A percentile compares a stretch with the other conserved stretches of the same genome.
Conservation (phyloP, 2,797 vertebrate genomes). For the Notolepis coatsorum region DNA sequence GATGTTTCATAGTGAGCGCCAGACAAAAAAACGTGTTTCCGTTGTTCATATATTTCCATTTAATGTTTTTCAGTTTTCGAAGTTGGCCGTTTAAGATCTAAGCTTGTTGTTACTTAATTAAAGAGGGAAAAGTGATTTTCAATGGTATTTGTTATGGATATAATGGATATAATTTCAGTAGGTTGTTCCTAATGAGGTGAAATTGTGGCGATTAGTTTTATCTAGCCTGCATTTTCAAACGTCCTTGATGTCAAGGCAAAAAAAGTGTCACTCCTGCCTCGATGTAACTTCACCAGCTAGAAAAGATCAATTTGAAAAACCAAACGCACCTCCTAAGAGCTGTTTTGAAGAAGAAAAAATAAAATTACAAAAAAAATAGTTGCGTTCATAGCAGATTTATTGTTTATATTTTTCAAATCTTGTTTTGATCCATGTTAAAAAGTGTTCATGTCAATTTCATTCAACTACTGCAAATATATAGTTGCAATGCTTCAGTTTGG, state of each 20-base stretch:
- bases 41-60: slow-evolving; percentile 63
- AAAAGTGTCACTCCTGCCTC: slow-evolving; percentile 47
- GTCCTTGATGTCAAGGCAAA: slow-evolving; percentile 56
- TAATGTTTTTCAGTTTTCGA: slow-evolving; percentile 62
- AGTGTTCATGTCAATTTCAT: slow-evolving; percentile 31
- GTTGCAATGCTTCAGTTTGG: slow-evolving; percentile 56
- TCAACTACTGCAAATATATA: slow-evolving; percentile 47
- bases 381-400: slow-evolving; percentile 21
- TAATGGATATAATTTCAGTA: slow-evolving; percentile 64
- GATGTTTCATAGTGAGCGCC: slow-evolving; percentile 50
- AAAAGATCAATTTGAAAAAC: slow-evolving; percentile 43
- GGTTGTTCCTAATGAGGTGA: slow-evolving; percentile 62
- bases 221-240: slow-evolving; percentile 70
- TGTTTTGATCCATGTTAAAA: slow-evolving; percentile 37
- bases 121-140: slow-evolving; percentile 58
- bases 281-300: slow-evolving; percentile 59
- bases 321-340: slow-evolving; percentile 37
- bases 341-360: slow-evolving; percentile 48
- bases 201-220: slow-evolving; percentile 69
- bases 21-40: slow-evolving; percentile 45
- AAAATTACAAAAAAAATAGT: slow-evolving; percentile 36
- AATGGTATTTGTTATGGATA: slow-evolving; percentile 54
- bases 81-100: slow-evolving; percentile 51
- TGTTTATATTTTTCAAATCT: slow-evolving; percentile 51
- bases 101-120: slow-evolving; percentile 54